A percentile compares a stretch with the other conserved stretches of the same genome.
Conservation (phyloP, 2,797 vertebrate genomes). For the Neosilurus mollespiculum region DNA sequence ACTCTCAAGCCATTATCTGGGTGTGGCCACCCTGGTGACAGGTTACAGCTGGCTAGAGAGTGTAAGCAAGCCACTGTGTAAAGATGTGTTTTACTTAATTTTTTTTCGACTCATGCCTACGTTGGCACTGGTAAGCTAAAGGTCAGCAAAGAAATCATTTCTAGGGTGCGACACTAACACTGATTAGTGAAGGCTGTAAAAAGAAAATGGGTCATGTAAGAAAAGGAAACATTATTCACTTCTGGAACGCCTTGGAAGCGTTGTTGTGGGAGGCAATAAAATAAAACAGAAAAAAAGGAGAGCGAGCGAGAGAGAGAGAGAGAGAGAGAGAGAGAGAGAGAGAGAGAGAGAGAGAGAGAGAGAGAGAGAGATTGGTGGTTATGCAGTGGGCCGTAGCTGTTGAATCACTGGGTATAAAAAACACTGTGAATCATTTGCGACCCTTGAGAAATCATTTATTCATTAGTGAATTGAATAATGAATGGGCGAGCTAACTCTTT, state of each 20-base stretch:
- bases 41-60: neutral
- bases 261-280: neutral
- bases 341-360: neutral
- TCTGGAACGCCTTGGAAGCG: neutral
- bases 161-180: slow-evolving; percentile 12
- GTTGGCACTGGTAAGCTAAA: neutral
- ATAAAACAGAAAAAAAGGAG: slow-evolving; percentile 54
- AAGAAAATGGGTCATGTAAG: slow-evolving; percentile 28
- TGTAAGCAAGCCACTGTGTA: neutral
- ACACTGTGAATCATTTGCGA: slow-evolving; percentile 56
- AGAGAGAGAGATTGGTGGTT: neutral
- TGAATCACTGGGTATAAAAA: slow-evolving; percentile 41
- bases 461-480: slow-evolving; percentile 70
- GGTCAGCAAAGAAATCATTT: neutral
- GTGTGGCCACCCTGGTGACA: neutral
- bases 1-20: neutral
- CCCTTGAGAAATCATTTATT: slow-evolving; percentile 70
- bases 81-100: neutral
- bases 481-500: slow-evolving; percentile 59
- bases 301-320: neutral
- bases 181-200: slow-evolving; percentile 25
- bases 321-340: neutral
- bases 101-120: slow-evolving; percentile 11
- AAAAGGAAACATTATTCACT: neutral
- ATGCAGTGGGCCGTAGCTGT: slow-evolving; percentile 19